Conservation (phyloP, 2,797 vertebrate species). For the Bradypodion ventrale region DNA sequence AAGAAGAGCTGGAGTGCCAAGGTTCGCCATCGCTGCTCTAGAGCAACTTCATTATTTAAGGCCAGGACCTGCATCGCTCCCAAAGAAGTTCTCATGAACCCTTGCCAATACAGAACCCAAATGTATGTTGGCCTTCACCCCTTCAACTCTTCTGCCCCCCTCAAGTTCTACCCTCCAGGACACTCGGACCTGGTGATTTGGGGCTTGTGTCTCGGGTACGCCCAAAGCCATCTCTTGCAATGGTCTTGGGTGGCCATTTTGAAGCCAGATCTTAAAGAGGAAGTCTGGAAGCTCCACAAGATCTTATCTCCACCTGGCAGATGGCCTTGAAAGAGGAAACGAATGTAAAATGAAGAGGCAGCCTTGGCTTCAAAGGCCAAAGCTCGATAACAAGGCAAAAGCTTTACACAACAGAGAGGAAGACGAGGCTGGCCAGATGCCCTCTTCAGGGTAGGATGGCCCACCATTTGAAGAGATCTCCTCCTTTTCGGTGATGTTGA, state of each 20-base stretch:
- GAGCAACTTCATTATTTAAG: neutral
- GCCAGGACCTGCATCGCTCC: too few species aligned
- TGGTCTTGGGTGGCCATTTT: constrained; percentile 75
- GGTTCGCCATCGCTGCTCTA: too few species aligned
- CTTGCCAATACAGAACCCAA: neutral
- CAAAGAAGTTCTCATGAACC: neutral
- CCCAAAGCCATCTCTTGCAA: constrained; percentile 39
- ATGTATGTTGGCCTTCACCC: neutral
- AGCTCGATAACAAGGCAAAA: constrained; percentile 25
- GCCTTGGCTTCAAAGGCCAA: constrained; percentile 24
- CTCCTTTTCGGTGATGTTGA: too few species aligned
- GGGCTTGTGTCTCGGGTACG: neutral
- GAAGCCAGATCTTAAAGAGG: constrained; percentile 76
- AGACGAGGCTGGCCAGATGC: too few species aligned
- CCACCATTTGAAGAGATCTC: too few species aligned
- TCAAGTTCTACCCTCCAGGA: neutral
- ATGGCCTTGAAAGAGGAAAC: constrained; percentile 81
- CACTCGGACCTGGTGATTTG: neutral
- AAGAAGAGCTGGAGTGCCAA: too few species aligned
- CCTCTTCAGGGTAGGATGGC: too few species aligned
- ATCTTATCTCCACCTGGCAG: constrained; percentile 85
- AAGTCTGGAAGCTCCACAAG: constrained; percentile 80
- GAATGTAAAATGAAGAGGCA: constrained; percentile 44
- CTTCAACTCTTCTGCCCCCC: neutral
- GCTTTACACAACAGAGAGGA: constrained; percentile 24